These are phyloP conservation scores for Pteropus alecto DNA, from an alignment of 2,113 vertebrate genomes.

Conservation along the genomic window DNA sequence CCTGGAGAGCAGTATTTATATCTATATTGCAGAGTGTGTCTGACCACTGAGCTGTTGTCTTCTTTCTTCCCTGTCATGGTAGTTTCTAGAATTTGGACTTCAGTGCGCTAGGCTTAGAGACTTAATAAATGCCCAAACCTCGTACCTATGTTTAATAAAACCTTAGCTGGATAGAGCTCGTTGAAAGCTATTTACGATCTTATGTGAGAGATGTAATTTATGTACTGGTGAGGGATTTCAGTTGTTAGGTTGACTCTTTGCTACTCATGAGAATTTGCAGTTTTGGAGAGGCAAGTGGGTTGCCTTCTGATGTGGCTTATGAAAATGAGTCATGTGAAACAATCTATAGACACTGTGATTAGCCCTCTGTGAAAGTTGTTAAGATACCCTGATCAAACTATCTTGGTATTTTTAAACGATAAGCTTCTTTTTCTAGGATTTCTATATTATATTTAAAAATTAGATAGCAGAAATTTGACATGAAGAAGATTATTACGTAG, in stretches of 20 bases:
- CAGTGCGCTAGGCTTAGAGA: not conserved
- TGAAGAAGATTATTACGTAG: not conserved
- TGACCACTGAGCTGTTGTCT: not conserved
- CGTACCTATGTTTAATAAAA: not conserved
- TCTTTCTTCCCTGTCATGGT: not conserved
- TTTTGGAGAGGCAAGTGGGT: not conserved
- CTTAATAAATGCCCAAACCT: not conserved
- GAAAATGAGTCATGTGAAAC: not conserved
- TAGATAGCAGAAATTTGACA: not conserved
- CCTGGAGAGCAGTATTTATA: constrained; percentile 56
- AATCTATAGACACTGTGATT: not conserved
- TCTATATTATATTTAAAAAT: not conserved
- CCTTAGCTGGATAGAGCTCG: not conserved
- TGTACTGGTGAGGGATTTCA: not conserved
- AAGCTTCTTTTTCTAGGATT: not conserved
- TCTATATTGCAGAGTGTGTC: not conserved
- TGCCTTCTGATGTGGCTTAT: not conserved
- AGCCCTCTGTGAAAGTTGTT: not conserved
- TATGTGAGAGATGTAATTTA: not conserved
- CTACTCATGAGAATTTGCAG: not conserved
- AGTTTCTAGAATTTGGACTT: constrained; percentile 39
- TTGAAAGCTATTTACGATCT: not conserved
- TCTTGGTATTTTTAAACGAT: not conserved
- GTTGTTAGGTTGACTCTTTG: not conserved
- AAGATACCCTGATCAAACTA: not conserved